phyloP scores from a whole-genome alignment of 2,113 vertebrate genomes.

The Bufo gargarizans region DNA sequence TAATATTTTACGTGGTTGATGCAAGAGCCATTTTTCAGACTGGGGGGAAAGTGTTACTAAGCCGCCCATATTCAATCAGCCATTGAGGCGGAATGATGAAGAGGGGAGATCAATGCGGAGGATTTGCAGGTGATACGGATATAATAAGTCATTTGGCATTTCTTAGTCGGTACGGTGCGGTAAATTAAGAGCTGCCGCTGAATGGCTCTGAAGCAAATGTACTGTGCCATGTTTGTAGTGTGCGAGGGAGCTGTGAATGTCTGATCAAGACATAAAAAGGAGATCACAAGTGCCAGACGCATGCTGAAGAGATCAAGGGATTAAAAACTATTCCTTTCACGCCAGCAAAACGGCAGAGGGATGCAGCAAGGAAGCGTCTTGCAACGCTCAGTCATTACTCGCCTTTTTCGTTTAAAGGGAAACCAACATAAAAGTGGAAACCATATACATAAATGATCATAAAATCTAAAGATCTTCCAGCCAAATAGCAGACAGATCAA shows the following conservation, averaged over 20 bases:
- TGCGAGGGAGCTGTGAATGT: conserved; percentile 22
- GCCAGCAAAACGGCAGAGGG: not conserved
- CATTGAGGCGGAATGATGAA: conserved; percentile 15
- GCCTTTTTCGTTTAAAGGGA: not conserved
- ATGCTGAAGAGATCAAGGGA: conserved; percentile 29
- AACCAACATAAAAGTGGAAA: not conserved
- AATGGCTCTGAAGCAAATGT: conserved; percentile 40
- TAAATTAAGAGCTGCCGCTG: conserved; percentile 49
- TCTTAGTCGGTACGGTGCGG: conserved; percentile 5
- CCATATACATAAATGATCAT: not conserved
- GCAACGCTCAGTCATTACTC: not conserved
- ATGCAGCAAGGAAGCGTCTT: not conserved
- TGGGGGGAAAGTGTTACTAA: not conserved
- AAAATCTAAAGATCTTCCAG: not conserved
- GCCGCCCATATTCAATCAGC: conserved; percentile 21
- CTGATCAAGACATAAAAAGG: conserved; percentile 43
- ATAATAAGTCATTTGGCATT: conserved; percentile 43
- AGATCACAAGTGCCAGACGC: conserved; percentile 33
- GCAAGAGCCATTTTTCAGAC: conserved; percentile 13
- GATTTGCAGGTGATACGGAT: conserved; percentile 51
- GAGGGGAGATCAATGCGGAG: conserved; percentile 18
- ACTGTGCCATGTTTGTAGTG: conserved; percentile 27
- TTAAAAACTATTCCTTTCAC: conserved; percentile 9
- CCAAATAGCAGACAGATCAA: too few species aligned
- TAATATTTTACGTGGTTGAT: conserved; percentile 31